These are phyloP conservation scores for Bombylius major DNA, from an alignment of 2,888 invertebrate genomes.

Conservation along the genomic window DNA sequence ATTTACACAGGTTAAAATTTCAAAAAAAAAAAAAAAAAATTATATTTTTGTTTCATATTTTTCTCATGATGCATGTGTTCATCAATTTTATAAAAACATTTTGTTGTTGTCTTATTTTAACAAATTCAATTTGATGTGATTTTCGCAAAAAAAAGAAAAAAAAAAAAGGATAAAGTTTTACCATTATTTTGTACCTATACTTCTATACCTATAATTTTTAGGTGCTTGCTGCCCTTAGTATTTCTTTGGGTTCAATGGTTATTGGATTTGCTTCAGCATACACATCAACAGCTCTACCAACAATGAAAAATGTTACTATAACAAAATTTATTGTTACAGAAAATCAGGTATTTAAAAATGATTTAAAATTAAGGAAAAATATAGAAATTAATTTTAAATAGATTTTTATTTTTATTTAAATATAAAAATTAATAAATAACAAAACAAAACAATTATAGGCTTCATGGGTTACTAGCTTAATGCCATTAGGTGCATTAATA, in stretches of 20 bases:
- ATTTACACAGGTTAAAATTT: slow-evolving; percentile 51
- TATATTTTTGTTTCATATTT: no score
- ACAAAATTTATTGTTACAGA: slow-evolving; percentile 44
- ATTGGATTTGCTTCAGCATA: slow-evolving; percentile 79
- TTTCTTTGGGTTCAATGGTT: slow-evolving; percentile 76
- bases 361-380: background rate
- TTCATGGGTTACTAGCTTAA: slow-evolving; percentile 78
- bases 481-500: slow-evolving; percentile 73
- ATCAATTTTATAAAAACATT: no score
- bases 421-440: background rate
- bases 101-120: no score
- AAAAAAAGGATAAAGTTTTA: no score
- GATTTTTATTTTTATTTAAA: background rate
- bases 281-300: slow-evolving; percentile 70
- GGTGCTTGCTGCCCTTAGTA: slow-evolving; percentile 72
- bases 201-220: slow-evolving; percentile 28
- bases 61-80: no score
- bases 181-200: no score
- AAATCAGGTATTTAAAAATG: slow-evolving; percentile 42
- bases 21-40: background rate
- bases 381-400: no score
- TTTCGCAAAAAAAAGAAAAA: no score
- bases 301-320: slow-evolving; percentile 45
- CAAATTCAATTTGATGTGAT: no score
- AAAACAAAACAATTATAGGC: slow-evolving; percentile 41